Evolutionary conservation across 1,140 invertebrate species (phyloP), one percentile per base, ranked within the genome.

Genomic region (Copidosoma floridanum): DNA sequence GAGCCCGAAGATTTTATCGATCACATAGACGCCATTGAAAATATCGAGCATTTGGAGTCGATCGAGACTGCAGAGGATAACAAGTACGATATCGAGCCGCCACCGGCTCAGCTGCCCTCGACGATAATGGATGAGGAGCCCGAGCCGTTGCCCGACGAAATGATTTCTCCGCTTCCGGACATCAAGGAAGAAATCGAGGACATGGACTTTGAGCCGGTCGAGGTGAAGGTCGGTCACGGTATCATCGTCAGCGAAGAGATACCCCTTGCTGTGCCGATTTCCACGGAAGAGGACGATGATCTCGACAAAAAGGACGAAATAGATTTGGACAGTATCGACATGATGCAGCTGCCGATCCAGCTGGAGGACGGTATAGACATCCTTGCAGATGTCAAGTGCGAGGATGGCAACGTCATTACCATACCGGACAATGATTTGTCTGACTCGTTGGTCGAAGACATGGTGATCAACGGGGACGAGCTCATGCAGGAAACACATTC

Each of bases 401-500:
- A 79, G 41, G 71, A 75, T 12, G 75, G 75, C 5, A 63, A 63
- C 37, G 67, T 76, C 11, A 79, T 80, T 24, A 65, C 71, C 10
- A 75, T 79, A 56, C 66, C 74, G 1, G 76, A 79, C 7, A 78
- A 78, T 55, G 75, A 79, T 56, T 43, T 75, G 0, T 55, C 57
- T 12, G 56, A 71, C n/a, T 53, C 71, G 1, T 50, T 58, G 10
- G 65, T 57, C 4, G 72, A 77, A 35, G 67, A 71, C 14, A 60
- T 61, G 57, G 57, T 71, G 60, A 73, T 67, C 16, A 76, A 76
- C 26, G 76, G 72, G 1, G 76, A 61, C 35, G 83, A 84, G 70
- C 68, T 84, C 57, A 89, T 82, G 82, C 86, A 89, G 75, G 89
- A 89, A 46, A 91, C 89, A 0, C 89, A 93, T 61, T 82, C 87